These are phyloP conservation scores for Lagorchestes hirsutus DNA, from an alignment of 2,797 vertebrate species.

Conservation along the genomic window DNA sequence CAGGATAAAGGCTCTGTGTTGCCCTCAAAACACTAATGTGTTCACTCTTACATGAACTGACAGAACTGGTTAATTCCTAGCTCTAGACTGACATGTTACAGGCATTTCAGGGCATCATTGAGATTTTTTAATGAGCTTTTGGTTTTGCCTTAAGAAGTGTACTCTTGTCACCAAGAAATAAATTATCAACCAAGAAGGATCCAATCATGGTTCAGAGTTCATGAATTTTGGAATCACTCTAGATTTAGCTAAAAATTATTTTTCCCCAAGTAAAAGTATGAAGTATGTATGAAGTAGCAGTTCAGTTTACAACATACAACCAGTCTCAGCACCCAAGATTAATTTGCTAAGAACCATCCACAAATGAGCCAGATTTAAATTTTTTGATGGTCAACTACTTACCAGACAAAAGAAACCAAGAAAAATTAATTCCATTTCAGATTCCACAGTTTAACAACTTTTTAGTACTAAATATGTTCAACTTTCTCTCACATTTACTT, in stretches of 20 bases:
- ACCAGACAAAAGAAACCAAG: neutral
- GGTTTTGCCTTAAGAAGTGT: neutral
- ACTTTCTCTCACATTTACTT: conserved; percentile 21
- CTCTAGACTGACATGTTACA: neutral
- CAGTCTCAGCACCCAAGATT: neutral
- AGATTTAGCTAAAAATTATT: neutral
- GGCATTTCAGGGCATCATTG: neutral
- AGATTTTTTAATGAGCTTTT: neutral
- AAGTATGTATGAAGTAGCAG: neutral
- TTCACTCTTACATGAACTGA: neutral
- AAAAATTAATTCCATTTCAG: neutral
- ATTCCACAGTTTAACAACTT: neutral
- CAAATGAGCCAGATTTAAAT: neutral
- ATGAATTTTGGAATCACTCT: neutral
- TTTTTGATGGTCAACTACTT: neutral
- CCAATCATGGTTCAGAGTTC: neutral
- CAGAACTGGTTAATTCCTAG: neutral
- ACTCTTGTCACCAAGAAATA: neutral
- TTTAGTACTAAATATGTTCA: neutral
- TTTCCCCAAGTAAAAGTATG: neutral
- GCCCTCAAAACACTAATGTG: neutral
- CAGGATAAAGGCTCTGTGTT: neutral
- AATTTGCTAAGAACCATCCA: neutral
- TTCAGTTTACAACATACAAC: fast-evolving
- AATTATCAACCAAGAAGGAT: neutral